Evolutionary conservation across 2,888 invertebrate species (phyloP).

Genomic region (Oscheius onirici): DNA sequence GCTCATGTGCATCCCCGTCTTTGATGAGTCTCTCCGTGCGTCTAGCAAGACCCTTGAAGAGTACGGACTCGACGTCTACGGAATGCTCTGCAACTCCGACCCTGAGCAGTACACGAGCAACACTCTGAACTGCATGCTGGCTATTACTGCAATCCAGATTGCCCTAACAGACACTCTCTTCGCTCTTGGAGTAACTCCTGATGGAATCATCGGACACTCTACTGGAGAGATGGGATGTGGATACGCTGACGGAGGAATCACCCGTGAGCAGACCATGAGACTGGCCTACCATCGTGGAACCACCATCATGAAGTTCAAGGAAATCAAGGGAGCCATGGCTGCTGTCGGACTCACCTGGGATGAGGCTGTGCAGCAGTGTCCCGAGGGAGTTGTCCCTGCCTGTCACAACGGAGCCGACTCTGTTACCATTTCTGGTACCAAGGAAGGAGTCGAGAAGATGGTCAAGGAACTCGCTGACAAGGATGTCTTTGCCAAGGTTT

Average conservation of each 20-base stretch:
- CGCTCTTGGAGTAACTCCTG: conserved; percentile 78
- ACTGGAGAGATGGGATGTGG: conserved; percentile 92
- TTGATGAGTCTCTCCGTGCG: conserved; percentile 81
- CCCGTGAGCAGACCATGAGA: conserved; percentile 90
- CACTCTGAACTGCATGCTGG: conserved; percentile 88
- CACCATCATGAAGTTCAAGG: conserved; percentile 65
- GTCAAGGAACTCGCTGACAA: conserved; percentile 75
- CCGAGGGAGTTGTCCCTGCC: conserved; percentile 84
- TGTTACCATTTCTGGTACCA: conserved; percentile 89
- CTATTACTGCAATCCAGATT: conserved; percentile 94
- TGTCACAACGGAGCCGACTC: conserved; percentile 95
- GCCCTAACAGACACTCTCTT: conserved; percentile 89
- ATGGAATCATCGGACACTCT: conserved; percentile 95
- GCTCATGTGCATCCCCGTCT: conserved; percentile 83
- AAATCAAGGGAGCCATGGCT: conserved; percentile 81
- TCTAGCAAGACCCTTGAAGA: conserved; percentile 78
- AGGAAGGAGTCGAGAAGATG: conserved; percentile 69
- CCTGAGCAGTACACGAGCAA: conserved; percentile 79
- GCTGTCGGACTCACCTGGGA: conserved; percentile 89
- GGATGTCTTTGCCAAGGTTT: conserved; percentile 72
- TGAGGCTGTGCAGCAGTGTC: conserved; percentile 79
- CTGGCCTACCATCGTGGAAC: conserved; percentile 93
- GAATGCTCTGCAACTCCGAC: conserved; percentile 79
- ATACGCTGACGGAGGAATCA: conserved; percentile 94
- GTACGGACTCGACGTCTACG: conserved; percentile 84